Base-by-base conservation (phyloP, 2,888 invertebrate species). In the Nycteola revayana region DNA sequence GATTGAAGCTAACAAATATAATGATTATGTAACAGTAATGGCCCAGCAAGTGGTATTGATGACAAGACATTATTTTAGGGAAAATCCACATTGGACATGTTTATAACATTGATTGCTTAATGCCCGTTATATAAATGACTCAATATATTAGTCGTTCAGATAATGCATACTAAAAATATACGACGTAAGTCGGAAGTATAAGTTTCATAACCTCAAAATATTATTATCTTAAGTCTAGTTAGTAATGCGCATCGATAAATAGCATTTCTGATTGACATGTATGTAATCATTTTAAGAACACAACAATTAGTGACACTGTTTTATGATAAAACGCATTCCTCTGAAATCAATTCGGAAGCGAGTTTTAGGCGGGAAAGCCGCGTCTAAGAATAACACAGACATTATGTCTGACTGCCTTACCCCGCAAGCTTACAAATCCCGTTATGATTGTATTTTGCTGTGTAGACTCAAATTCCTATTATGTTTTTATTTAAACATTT, bases 1-100 rank as follows among this genome's bases (percentile, higher is more conserved):
- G 83, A 65, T 55, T 32, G 39, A 25, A 38, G 36, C 9, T 21
- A 42, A 44, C 42, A 41, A 36, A 58, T 38, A 43, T 36, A 40
- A 36, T 49, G 66, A 61, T 85, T 85, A 85, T 85, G 73, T 85
- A 84, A 85, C 62, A 60, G 46, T 55, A 60, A 60, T 55, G 37
- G 33, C 42, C 36, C 53, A 32, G 23, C 42, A 53, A 54, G 41
- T 46, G 41, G 18, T 45, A 42, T 34, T 66, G 60, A 59, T 70
- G 65, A 71, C 67, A 57, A 68, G 56, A 58, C 60, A 60, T 14
- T 14, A 14, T 14, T 14, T 14, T 14, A 3, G 3, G 5, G 14
- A 14, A 14, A 14, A 14, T 14, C 14, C 2, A 14, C 5, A 5
- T 14, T 3, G 5, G 14, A 14, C 5, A 5, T 5, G 2, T 14